Percentiles rank a stretch among this genome's conserved stretches.
Conservation (phyloP, 2,888 invertebrate species). For the Ceratothoa steindachneri region DNA sequence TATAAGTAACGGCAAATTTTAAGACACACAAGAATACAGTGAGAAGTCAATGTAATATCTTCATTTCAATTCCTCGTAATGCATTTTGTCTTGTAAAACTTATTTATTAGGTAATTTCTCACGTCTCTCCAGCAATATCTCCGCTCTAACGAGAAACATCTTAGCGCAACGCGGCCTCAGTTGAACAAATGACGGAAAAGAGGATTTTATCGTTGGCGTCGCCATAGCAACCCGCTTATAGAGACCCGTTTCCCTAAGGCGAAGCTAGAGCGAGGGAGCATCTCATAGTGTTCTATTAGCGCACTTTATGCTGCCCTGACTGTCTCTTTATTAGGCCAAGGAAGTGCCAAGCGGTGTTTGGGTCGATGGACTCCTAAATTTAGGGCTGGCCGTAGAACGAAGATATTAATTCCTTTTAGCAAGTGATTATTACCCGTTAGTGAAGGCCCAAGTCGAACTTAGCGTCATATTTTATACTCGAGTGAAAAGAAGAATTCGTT, state of each 20-base stretch:
- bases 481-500: background rate
- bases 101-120: background rate
- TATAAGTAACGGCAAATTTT: background rate
- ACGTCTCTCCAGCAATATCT: background rate
- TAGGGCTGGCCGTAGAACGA: background rate
- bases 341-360: background rate
- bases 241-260: background rate
- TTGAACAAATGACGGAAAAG: background rate
- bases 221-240: background rate
- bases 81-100: background rate
- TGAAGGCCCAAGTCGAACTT: background rate
- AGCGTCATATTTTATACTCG: background rate
- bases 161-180: background rate
- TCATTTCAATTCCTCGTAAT: background rate
- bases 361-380: background rate
- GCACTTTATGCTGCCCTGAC: background rate
- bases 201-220: background rate
- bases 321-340: background rate
- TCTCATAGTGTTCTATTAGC: background rate
- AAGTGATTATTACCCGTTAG: background rate
- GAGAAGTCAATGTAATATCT: background rate
- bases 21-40: background rate
- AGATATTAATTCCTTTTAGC: background rate
- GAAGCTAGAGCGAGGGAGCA: background rate
- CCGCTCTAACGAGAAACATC: background rate